A percentile compares a stretch with the other conserved stretches of the same genome.
phyloP scores from a whole-genome alignment of 2,888 invertebrate species.

The Hirudinaria manillensis region DNA sequence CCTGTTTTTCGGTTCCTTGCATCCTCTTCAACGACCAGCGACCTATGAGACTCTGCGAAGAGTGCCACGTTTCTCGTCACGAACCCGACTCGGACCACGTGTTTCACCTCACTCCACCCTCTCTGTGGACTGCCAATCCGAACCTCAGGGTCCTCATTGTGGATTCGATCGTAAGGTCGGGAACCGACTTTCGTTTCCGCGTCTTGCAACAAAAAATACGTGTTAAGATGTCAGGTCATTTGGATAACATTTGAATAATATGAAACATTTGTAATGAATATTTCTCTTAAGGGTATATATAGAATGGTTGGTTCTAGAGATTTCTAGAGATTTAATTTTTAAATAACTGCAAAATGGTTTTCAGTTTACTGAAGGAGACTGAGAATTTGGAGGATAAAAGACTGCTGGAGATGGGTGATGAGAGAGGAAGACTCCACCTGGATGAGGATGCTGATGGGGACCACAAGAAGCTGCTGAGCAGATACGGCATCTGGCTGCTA shows the following conservation, averaged over 20 bases:
- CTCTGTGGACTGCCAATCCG: constrained; percentile 80
- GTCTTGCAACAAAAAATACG: too few species aligned
- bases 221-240: too few species aligned
- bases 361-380: constrained; percentile 77
- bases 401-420: constrained; percentile 52
- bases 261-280: too few species aligned
- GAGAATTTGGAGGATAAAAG: constrained; percentile 51
- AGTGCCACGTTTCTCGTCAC: constrained; percentile 36
- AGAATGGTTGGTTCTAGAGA: too few species aligned
- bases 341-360: too few species aligned
- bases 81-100: constrained; percentile 64
- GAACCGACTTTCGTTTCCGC: too few species aligned
- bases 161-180: constrained; percentile 82
- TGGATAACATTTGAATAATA: too few species aligned
- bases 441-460: constrained; percentile 45
- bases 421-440: constrained; percentile 55
- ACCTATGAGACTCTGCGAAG: constrained; percentile 23
- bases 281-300: too few species aligned
- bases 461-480: constrained; percentile 43
- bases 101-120: constrained; percentile 76
- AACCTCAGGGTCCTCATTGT: constrained; percentile 89
- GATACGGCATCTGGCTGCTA: constrained; percentile 91
- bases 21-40: constrained; percentile 14
- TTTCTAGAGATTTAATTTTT: too few species aligned
- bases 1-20: constrained; percentile 24